A percentile compares a stretch with the other conserved stretches of the same genome.
Conservation (phyloP, 2,113 vertebrate species). For the Forbesichthys agassizii region DNA sequence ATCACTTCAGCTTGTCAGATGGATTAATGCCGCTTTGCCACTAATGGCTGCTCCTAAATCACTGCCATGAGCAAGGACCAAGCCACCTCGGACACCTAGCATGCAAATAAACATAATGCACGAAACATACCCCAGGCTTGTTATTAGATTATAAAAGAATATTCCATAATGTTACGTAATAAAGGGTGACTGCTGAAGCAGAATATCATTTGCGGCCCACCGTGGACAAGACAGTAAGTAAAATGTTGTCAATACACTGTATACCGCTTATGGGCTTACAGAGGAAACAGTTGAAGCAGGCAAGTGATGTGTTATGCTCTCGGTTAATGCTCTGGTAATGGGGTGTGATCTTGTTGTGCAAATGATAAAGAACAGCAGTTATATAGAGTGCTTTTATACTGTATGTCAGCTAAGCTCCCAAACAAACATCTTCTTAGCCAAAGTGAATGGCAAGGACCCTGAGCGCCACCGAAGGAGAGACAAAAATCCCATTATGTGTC, state of each 20-base stretch:
- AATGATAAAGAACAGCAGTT: slow-evolving; percentile 27
- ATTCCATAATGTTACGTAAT: not conserved
- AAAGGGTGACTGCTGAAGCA: not conserved
- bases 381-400: slow-evolving; percentile 10
- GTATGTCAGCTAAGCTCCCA: slow-evolving; percentile 6
- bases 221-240: slow-evolving; percentile 11
- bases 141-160: not conserved
- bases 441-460: slow-evolving; percentile 22
- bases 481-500: slow-evolving; percentile 44
- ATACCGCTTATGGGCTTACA: slow-evolving; percentile 22
- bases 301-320: slow-evolving; percentile 13
- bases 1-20: slow-evolving; percentile 42
- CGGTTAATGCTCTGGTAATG: slow-evolving; percentile 11
- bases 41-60: slow-evolving; percentile 61
- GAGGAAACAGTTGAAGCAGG: slow-evolving; percentile 7
- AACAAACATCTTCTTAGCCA: slow-evolving; percentile 32
- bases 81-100: slow-evolving; percentile 10
- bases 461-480: slow-evolving; percentile 24
- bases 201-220: not conserved
- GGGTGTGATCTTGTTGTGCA: slow-evolving; percentile 17
- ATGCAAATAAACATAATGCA: not conserved
- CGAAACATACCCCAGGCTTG: not conserved
- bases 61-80: slow-evolving; percentile 24
- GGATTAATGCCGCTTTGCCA: slow-evolving; percentile 56
- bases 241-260: not conserved